phyloP scores from a whole-genome alignment of 1,140 invertebrate genomes.

The Ceratosolen fusciceps region DNA sequence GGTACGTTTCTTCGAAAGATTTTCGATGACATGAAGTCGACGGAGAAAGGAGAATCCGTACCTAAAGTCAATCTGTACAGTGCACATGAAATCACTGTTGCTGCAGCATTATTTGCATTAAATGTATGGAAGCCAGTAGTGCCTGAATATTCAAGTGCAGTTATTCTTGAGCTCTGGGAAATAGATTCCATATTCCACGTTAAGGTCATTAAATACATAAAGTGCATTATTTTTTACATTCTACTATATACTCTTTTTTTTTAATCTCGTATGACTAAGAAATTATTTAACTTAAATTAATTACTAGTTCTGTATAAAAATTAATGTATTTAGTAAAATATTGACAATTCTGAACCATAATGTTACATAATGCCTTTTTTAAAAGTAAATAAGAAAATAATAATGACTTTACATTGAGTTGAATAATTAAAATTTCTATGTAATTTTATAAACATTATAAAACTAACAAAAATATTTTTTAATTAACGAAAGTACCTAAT shows the following conservation, averaged over 20 bases:
- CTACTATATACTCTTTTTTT: neutral
- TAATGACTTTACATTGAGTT: too few species aligned
- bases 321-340: too few species aligned
- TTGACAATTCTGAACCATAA: too few species aligned
- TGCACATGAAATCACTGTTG: slow-evolving; percentile 80
- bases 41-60: neutral
- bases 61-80: slow-evolving; percentile 76
- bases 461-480: too few species aligned
- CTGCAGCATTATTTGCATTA: slow-evolving; percentile 75
- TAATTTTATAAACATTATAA: too few species aligned
- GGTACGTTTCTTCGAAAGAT: slow-evolving; percentile 50
- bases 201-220: slow-evolving; percentile 45
- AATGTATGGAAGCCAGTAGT: slow-evolving; percentile 75
- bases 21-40: slow-evolving; percentile 49
- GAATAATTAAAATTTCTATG: too few species aligned
- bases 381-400: too few species aligned
- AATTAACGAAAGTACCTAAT: too few species aligned
- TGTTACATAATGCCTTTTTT: too few species aligned
- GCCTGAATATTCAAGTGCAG: slow-evolving; percentile 71
- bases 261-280: too few species aligned
- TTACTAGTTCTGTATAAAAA: too few species aligned
- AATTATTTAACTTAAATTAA: too few species aligned
- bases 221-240: neutral
- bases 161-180: slow-evolving; percentile 60
- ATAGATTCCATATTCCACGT: slow-evolving; percentile 38